Evolutionary conservation across 64 coral and sea anemone species (phyloP).

Genomic region (Pachyseris speciosa): DNA sequence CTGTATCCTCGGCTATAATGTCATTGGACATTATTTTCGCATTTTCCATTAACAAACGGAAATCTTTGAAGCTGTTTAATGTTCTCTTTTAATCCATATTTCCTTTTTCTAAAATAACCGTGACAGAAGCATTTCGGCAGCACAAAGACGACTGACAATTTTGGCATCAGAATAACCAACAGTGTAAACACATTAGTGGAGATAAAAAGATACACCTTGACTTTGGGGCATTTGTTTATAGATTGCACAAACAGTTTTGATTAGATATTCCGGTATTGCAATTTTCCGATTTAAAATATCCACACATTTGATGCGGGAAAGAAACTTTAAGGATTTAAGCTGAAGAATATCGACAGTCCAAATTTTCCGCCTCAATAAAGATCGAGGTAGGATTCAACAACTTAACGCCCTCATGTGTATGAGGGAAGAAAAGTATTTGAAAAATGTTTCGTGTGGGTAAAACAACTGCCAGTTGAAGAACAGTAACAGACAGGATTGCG

Average conservation of each 20-base stretch:
- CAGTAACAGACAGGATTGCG: constrained; percentile 13
- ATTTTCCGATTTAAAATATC: not conserved
- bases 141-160: constrained; percentile 20
- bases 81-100: constrained; percentile 19
- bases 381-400: not conserved
- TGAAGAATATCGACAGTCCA: no score
- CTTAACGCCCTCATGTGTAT: not conserved
- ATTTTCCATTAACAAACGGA: constrained; percentile 56
- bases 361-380: not conserved
- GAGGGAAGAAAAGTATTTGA: constrained; percentile 1
- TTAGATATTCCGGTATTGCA: constrained; percentile 47
- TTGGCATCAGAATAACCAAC: constrained; percentile 25
- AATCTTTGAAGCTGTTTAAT: constrained; percentile 37
- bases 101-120: constrained; percentile 3
- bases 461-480: constrained; percentile 43
- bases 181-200: constrained; percentile 50
- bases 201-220: constrained; percentile 46
- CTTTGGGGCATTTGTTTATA: constrained; percentile 39
- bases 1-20: not conserved
- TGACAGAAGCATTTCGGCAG: constrained; percentile 22
- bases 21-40: constrained; percentile 35
- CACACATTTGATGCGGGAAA: not conserved
- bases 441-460: constrained; percentile 41
- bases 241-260: constrained; percentile 40
- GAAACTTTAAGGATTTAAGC: not conserved